These are phyloP conservation scores for Mastomys coucha DNA, from an alignment of 2,113 vertebrate genomes.

Conservation along the genomic window DNA sequence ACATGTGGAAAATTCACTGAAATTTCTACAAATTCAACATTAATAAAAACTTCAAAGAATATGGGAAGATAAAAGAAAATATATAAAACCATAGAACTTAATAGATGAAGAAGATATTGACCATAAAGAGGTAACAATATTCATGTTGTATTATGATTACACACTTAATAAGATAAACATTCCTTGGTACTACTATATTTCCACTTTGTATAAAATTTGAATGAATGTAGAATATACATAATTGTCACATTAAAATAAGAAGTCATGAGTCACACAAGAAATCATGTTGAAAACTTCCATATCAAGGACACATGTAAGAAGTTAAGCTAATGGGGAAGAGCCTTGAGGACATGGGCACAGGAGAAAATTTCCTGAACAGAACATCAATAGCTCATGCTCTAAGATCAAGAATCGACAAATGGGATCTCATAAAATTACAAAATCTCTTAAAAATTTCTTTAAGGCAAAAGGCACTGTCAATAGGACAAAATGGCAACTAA, in stretches of 20 bases:
- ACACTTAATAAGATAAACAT: conserved; percentile 36
- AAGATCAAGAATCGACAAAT: too few relatives aligned
- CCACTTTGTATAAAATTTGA: conserved; percentile 36
- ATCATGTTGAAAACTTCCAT: not conserved
- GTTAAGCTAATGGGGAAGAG: not conserved
- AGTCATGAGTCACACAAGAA: not conserved
- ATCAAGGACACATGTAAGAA: not conserved
- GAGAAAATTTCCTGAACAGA: too few relatives aligned
- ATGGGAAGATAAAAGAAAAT: not conserved
- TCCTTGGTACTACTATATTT: conserved; percentile 30
- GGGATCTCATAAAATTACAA: too few relatives aligned
- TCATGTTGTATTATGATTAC: not conserved
- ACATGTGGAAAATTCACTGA: not conserved
- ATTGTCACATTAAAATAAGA: not conserved
- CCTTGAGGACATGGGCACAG: too few relatives aligned
- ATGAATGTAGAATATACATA: conserved; percentile 47
- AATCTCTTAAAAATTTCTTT: too few relatives aligned
- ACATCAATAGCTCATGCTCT: too few relatives aligned
- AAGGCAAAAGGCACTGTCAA: too few relatives aligned
- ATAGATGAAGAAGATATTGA: conserved; percentile 6
- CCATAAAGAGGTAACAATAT: conserved; percentile 1
- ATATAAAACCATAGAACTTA: not conserved
- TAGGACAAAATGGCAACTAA: too few relatives aligned
- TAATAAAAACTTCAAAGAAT: not conserved
- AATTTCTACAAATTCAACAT: not conserved